These are phyloP conservation scores for Pedicia rivosa DNA, from an alignment of 2,888 invertebrate species.

Conservation along the genomic window DNA sequence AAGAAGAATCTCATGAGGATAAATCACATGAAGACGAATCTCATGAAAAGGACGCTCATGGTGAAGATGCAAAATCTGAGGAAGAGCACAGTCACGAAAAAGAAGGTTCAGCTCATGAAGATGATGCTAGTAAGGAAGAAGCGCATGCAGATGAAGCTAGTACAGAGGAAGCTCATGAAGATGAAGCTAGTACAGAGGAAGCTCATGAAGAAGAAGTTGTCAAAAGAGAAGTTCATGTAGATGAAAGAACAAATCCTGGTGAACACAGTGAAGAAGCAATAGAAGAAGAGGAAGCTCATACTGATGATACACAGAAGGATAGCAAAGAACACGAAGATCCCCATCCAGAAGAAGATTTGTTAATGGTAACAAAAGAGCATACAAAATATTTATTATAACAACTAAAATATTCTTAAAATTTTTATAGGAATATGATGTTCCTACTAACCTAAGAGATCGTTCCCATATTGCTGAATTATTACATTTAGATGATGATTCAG, in stretches of 20 bases:
- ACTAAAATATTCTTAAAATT: background rate
- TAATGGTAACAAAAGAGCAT: conserved; percentile 31
- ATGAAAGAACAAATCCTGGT: conserved; percentile 15
- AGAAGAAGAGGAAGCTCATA: conserved; percentile 14
- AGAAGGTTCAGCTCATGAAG: conserved; percentile 17
- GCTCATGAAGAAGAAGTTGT: conserved; percentile 4
- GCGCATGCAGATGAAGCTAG: conserved; percentile 8
- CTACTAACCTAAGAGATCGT: conserved; percentile 59
- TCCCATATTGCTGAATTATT: conserved; percentile 67
- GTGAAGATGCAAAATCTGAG: conserved; percentile 18
- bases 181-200: conserved; percentile 10
- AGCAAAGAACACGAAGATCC: conserved; percentile 33
- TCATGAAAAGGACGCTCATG: conserved; percentile 7
- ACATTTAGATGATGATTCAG: conserved; percentile 59
- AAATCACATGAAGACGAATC: conserved; percentile 11
- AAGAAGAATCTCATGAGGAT: conserved; percentile 11
- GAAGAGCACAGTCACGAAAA: conserved; percentile 18
- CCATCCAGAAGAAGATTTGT: conserved; percentile 44
- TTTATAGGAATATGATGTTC: conserved; percentile 49
- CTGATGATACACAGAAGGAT: conserved; percentile 13
- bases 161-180: conserved; percentile 11
- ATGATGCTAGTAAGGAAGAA: conserved; percentile 12
- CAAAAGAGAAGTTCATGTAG: conserved; percentile 9
- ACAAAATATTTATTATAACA: conserved; percentile 7
- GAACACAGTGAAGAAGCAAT: conserved; percentile 14